Percentiles rank a stretch among this genome's conserved stretches.
These are phyloP conservation scores for Metopolophium dirhodum DNA, from an alignment of 1,140 invertebrate species.

Conservation along the genomic window DNA sequence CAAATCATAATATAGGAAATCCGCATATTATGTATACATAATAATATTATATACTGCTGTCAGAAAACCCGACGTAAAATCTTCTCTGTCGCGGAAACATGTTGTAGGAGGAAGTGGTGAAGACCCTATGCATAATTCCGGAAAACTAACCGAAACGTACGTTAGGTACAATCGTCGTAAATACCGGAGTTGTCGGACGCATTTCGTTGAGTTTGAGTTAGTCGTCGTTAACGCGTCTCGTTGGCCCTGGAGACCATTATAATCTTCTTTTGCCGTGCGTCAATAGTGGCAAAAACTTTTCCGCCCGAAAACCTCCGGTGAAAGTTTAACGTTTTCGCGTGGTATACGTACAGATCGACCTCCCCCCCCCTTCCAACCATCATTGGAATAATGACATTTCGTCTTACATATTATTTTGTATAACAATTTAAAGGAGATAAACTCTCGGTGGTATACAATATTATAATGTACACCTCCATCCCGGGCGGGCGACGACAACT, in stretches of 20 bases:
- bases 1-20: background rate
- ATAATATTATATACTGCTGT: background rate
- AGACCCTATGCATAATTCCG: background rate
- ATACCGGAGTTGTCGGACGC: background rate
- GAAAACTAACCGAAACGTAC: background rate
- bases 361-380: background rate
- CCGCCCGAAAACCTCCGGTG: background rate
- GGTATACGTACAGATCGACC: background rate
- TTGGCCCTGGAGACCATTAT: background rate
- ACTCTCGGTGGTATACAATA: background rate
- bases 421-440: conserved; percentile 2
- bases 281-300: conserved; percentile 24
- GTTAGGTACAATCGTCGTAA: background rate
- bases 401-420: background rate
- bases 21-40: background rate
- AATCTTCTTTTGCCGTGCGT: background rate
- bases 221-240: background rate
- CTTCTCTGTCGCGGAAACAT: background rate
- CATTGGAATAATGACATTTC: background rate
- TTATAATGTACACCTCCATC: background rate
- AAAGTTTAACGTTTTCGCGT: background rate
- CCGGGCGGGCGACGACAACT: background rate
- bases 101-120: background rate
- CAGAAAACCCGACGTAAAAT: background rate
- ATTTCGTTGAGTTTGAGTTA: background rate